phyloP scores from a whole-genome alignment of 2,888 invertebrate genomes.

The Apodemia zela region DNA sequence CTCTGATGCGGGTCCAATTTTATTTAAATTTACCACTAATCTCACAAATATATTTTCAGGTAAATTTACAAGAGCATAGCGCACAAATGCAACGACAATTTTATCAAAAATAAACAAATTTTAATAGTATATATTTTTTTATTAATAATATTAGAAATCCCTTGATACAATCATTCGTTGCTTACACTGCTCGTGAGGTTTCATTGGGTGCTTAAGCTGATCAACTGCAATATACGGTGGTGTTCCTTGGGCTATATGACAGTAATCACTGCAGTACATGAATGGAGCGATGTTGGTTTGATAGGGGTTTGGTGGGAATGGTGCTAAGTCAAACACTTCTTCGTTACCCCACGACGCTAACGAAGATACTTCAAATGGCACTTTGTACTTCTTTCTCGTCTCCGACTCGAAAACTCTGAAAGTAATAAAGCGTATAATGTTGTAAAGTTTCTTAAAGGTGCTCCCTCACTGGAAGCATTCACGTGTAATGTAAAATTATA shows the following conservation, averaged over 20 bases:
- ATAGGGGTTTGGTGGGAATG: constrained; percentile 64
- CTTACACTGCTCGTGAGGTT: constrained; percentile 46
- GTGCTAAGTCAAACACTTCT: constrained; percentile 58
- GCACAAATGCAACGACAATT: neutral
- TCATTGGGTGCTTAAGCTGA: constrained; percentile 46
- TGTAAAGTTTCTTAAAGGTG: too few relatives aligned
- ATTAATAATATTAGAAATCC: constrained; percentile 16
- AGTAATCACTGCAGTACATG: constrained; percentile 74
- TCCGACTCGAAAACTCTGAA: constrained; percentile 65
- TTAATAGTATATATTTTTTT: neutral
- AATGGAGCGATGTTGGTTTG: constrained; percentile 70
- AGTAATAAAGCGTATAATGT: neutral
- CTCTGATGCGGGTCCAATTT: too few relatives aligned
- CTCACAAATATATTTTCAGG: too few relatives aligned
- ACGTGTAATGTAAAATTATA: too few relatives aligned
- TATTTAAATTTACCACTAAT: too few relatives aligned
- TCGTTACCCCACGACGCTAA: constrained; percentile 61
- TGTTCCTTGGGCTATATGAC: constrained; percentile 63
- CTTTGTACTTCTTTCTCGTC: constrained; percentile 56
- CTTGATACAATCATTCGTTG: constrained; percentile 38
- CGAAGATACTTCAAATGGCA: constrained; percentile 51
- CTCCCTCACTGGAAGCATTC: too few relatives aligned
- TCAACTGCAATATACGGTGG: constrained; percentile 60
- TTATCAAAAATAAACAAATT: neutral
- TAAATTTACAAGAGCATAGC: neutral